A percentile compares a stretch with the other conserved stretches of the same genome.
phyloP scores from a whole-genome alignment of 2,797 vertebrate species.

The Xiphorhynchus erythropygius region DNA sequence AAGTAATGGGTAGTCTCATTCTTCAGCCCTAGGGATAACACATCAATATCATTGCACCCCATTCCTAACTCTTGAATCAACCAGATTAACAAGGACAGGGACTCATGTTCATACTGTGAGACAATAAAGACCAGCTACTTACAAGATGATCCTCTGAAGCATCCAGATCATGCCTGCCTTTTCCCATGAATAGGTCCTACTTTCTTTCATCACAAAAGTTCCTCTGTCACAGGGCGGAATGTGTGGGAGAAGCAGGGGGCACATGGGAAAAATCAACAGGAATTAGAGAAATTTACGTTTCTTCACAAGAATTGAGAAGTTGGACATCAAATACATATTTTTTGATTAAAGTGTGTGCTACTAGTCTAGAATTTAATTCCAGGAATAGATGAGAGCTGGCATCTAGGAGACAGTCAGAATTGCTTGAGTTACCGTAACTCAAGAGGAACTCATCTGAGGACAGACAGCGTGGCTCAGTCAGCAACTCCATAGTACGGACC shows the following conservation, averaged over 20 bases:
- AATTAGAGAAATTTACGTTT: neutral
- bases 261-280: neutral
- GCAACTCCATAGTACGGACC: neutral
- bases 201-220: neutral
- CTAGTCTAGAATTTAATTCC: neutral
- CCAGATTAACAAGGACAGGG: neutral
- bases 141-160: slow-evolving; percentile 9
- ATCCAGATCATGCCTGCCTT: neutral
- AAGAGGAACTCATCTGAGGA: neutral
- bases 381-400: neutral
- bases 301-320: neutral
- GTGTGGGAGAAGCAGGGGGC: neutral
- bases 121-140: slow-evolving; percentile 25
- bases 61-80: neutral
- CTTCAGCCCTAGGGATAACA: neutral
- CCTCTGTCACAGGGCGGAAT: neutral
- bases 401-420: neutral
- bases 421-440: neutral
- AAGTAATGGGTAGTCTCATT: neutral
- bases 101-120: neutral
- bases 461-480: neutral
- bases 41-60: neutral
- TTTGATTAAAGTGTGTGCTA: neutral
- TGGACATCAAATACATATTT: neutral
- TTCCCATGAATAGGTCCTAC: neutral